Conservation (phyloP, 1,140 invertebrate species). For the Phymorhynchus buccinoides region DNA sequence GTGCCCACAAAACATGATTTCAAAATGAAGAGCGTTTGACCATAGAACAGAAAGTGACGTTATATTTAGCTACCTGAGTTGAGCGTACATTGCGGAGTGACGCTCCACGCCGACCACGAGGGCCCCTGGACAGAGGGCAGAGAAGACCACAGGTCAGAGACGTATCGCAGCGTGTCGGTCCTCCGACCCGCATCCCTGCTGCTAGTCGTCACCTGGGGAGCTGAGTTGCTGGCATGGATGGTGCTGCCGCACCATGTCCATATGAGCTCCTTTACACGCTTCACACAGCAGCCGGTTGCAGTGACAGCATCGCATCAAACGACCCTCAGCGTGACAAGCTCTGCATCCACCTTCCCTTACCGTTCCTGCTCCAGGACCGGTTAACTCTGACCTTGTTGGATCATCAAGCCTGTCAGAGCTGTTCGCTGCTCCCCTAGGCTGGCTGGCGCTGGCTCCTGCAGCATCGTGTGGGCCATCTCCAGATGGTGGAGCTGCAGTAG, state of each 20-base stretch:
- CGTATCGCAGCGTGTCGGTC: slow-evolving; percentile 3
- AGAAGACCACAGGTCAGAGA: slow-evolving; percentile 22
- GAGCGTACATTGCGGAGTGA: not conserved
- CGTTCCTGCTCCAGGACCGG: not conserved
- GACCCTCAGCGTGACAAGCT: slow-evolving; percentile 92
- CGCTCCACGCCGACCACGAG: not conserved
- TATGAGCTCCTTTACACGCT: slow-evolving; percentile 92
- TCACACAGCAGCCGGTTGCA: slow-evolving; percentile 93
- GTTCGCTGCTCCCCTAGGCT: not conserved
- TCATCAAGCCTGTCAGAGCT: too few species aligned
- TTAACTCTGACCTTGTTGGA: too few species aligned
- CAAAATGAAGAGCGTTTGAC: too few species aligned
- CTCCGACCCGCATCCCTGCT: not conserved
- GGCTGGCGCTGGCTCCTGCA: not conserved
- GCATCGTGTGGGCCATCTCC: not conserved
- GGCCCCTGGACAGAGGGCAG: slow-evolving; percentile 23
- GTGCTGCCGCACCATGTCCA: slow-evolving; percentile 83
- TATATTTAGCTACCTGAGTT: slow-evolving; percentile 25
- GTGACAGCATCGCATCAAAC: slow-evolving; percentile 89
- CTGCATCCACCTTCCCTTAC: slow-evolving; percentile 51
- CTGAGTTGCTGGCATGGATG: not conserved
- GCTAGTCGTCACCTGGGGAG: not conserved
- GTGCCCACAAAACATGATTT: too few species aligned
- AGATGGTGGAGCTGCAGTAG: slow-evolving; percentile 65
- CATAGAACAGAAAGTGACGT: too few species aligned